Evolutionary conservation across 1,140 invertebrate species (phyloP).

Genomic region (Coelopa frigida): DNA sequence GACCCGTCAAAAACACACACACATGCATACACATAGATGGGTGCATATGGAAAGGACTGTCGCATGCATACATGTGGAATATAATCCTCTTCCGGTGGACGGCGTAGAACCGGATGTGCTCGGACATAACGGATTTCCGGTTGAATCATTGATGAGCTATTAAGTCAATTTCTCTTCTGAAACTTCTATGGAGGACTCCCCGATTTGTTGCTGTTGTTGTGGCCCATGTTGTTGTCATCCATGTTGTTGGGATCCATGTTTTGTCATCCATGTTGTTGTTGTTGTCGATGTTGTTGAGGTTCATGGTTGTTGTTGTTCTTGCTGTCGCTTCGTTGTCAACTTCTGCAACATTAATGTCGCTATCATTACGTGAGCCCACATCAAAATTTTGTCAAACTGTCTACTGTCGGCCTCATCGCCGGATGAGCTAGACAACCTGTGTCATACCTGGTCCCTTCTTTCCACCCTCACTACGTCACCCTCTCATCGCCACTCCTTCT

Average conservation of each 20-base stretch:
- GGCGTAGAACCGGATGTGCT: constrained; percentile 42
- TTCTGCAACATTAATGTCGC: constrained; percentile 4
- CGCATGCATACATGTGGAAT: too few species aligned
- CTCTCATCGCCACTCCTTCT: too few species aligned
- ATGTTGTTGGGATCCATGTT: too few species aligned
- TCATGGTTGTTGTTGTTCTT: neutral
- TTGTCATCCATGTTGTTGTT: too few species aligned
- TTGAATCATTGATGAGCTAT: constrained; percentile 45
- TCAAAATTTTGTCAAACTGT: constrained; percentile 11
- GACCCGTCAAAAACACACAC: constrained; percentile 11
- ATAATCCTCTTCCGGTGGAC: constrained; percentile 41
- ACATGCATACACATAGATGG: neutral
- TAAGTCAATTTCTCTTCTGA: constrained; percentile 43
- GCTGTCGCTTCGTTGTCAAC: too few species aligned
- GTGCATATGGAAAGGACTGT: constrained; percentile 11
- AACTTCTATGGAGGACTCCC: constrained; percentile 29
- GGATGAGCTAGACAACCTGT: too few species aligned
- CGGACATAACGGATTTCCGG: constrained; percentile 43
- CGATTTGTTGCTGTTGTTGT: neutral
- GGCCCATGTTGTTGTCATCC: neutral
- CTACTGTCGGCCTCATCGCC: too few species aligned
- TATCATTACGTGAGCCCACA: constrained; percentile 8
- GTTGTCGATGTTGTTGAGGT: neutral
- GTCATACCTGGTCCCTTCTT: too few species aligned
- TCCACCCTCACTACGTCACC: too few species aligned